Percentiles rank a stretch among this genome's conserved stretches.
Conservation (phyloP, 2,113 vertebrate genomes). For the Electrona antarctica region DNA sequence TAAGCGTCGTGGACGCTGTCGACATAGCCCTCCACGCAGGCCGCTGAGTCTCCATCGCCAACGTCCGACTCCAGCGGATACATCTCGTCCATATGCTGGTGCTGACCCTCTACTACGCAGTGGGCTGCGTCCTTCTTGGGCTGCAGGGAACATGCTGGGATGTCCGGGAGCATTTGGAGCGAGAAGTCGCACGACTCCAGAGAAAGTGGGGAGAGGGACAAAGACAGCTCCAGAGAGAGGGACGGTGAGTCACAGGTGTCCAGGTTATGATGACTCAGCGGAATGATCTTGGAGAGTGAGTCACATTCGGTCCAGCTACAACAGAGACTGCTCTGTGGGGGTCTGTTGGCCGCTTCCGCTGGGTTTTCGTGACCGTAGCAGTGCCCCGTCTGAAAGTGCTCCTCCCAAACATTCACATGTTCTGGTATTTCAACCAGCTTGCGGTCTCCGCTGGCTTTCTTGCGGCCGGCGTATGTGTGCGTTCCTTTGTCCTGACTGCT, state of each 20-base stretch:
- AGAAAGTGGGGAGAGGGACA: conserved; percentile 52
- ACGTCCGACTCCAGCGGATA: conserved; percentile 51
- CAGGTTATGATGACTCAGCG: conserved; percentile 6
- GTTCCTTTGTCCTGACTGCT: conserved; percentile 22
- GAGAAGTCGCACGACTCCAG: conserved; percentile 71
- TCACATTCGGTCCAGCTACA: conserved; percentile 22
- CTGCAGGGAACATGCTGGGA: conserved; percentile 15
- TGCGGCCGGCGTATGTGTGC: background rate
- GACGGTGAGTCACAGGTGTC: conserved; percentile 21
- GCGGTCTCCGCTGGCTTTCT: conserved; percentile 1
- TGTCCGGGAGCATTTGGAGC: conserved; percentile 55
- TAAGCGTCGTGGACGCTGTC: conserved; percentile 47
- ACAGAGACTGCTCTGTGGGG: conserved; percentile 27
- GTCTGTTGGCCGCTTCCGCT: conserved; percentile 9
- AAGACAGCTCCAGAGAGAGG: conserved; percentile 36
- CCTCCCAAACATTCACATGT: conserved; percentile 2
- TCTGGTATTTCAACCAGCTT: conserved; percentile 8
- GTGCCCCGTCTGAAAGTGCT: conserved; percentile 24
- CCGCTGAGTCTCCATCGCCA: conserved; percentile 27
- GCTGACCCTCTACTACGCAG: conserved; percentile 53
- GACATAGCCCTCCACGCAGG: conserved; percentile 50
- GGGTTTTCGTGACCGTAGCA: conserved; percentile 16
- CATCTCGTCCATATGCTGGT: conserved; percentile 64
- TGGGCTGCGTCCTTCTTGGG: conserved; percentile 20
- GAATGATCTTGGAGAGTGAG: conserved; percentile 13